Percentiles rank a stretch among this genome's conserved stretches.
phyloP scores from a whole-genome alignment of 2,113 vertebrate species.

The Cacatua alba region DNA sequence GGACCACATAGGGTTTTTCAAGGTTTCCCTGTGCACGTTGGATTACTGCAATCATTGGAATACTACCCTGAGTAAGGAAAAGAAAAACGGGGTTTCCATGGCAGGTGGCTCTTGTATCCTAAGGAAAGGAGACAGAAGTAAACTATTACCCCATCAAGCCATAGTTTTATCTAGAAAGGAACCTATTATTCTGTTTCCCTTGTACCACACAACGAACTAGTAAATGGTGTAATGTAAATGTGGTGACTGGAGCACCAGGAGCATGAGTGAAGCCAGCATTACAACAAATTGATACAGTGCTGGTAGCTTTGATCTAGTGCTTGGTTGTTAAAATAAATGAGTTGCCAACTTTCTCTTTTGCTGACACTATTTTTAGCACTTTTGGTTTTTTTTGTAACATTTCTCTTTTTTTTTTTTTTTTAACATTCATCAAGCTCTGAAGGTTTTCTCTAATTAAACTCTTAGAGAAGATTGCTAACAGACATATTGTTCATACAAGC shows the following conservation, averaged over 20 bases:
- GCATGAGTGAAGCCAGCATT: neutral
- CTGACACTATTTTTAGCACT: neutral
- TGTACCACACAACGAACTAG: neutral
- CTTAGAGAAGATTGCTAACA: neutral
- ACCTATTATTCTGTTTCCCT: neutral
- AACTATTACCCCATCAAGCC: neutral
- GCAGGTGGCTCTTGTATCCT: neutral
- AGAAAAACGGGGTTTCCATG: neutral
- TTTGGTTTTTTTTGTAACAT: neutral
- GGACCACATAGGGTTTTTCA: neutral
- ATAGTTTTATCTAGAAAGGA: neutral
- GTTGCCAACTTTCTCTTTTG: neutral
- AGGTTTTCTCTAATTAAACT: neutral
- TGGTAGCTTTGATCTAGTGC: neutral
- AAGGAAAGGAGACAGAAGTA: neutral
- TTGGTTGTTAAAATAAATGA: neutral
- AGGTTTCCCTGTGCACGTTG: neutral
- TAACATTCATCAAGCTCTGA: neutral
- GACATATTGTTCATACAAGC: neutral
- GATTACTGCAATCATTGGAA: neutral
- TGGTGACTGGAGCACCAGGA: neutral
- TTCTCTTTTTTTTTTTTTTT: neutral
- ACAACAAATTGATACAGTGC: neutral
- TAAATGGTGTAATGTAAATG: neutral
- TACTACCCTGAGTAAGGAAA: neutral